These are phyloP conservation scores for Tetragonula clypearis DNA, from an alignment of 1,140 invertebrate species.

Conservation along the genomic window DNA sequence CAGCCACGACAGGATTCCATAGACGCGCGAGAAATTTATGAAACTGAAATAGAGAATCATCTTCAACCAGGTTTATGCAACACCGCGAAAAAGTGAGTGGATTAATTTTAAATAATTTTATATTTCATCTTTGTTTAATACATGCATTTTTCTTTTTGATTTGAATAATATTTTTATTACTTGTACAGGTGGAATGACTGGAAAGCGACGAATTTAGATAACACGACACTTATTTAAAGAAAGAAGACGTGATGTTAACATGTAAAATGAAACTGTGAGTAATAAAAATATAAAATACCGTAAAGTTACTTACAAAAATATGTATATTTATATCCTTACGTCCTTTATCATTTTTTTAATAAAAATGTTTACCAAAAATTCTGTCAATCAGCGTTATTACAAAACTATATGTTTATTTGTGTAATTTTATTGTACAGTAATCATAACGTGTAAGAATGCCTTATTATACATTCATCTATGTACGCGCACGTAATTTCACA, in stretches of 20 bases:
- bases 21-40: slow-evolving; percentile 56
- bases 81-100: slow-evolving; percentile 70
- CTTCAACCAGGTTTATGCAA: slow-evolving; percentile 68
- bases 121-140: background rate
- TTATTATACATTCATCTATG: background rate
- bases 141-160: background rate
- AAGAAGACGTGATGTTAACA: no score
- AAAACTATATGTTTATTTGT: background rate
- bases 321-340: background rate
- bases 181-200: slow-evolving; percentile 10
- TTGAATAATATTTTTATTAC: background rate
- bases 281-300: background rate
- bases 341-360: background rate
- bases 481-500: background rate
- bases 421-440: background rate
- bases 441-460: background rate
- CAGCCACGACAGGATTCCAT: slow-evolving; percentile 67
- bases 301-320: no score
- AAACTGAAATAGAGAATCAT: slow-evolving; percentile 56
- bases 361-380: background rate
- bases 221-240: background rate
- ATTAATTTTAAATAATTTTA: background rate
- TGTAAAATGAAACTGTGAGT: background rate
- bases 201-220: background rate
- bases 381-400: background rate